Conservation (phyloP, 2,888 invertebrate genomes). For the Dendrolimus houi region DNA sequence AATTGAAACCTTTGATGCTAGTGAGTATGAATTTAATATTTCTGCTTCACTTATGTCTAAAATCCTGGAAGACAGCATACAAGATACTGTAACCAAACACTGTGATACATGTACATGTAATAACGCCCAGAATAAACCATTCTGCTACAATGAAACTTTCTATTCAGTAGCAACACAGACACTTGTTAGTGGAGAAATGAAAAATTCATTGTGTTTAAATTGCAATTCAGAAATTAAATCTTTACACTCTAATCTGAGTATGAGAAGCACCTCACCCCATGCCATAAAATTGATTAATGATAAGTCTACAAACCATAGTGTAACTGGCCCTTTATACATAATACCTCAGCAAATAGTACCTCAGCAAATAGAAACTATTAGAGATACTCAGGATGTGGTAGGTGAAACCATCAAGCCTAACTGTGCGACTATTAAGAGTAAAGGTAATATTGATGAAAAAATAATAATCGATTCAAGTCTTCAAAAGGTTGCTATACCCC, state of each 20-base stretch:
- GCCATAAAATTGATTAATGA: conserved; percentile 49
- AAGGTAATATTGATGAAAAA: conserved; percentile 31
- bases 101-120: conserved; percentile 89
- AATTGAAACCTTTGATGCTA: conserved; percentile 73
- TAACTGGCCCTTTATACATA: conserved; percentile 46
- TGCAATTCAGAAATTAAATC: conserved; percentile 78
- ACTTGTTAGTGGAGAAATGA: conserved; percentile 56
- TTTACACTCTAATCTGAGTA: conserved; percentile 52
- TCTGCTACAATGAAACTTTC: conserved; percentile 71
- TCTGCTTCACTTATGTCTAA: conserved; percentile 95
- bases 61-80: conserved; percentile 90
- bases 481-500: conserved; percentile 27
- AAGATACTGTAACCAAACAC: conserved; percentile 87
- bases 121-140: conserved; percentile 68
- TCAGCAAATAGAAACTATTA: conserved; percentile 25
- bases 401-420: conserved; percentile 30
- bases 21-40: conserved; percentile 81
- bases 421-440: conserved; percentile 23
- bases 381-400: conserved; percentile 18
- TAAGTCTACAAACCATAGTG: conserved; percentile 31
- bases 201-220: conserved; percentile 73
- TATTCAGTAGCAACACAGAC: conserved; percentile 81
- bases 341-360: conserved; percentile 39
- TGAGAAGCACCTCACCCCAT: conserved; percentile 55
- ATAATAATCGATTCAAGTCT: conserved; percentile 22